A percentile compares a stretch with the other conserved stretches of the same genome.
phyloP scores from a whole-genome alignment of 2,888 invertebrate genomes.

The Cheilosia urbana region DNA sequence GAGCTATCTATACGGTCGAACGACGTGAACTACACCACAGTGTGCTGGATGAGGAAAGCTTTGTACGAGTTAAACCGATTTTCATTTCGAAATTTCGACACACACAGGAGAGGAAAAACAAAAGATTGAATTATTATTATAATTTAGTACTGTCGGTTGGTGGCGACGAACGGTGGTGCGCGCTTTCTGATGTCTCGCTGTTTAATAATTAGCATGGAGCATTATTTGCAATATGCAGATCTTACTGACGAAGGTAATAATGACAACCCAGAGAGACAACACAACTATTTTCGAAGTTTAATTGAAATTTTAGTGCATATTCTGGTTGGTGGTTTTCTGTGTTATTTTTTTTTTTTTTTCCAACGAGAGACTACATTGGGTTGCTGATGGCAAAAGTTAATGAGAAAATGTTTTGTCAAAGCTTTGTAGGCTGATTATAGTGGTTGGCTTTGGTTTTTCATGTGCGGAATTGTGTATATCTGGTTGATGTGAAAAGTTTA shows the following conservation, averaged over 20 bases:
- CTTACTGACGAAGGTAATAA: constrained; percentile 57
- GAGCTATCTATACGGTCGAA: constrained; percentile 25
- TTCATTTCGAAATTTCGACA: constrained; percentile 43
- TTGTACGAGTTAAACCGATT: constrained; percentile 54
- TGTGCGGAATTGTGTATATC: constrained; percentile 16
- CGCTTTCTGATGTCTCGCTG: constrained; percentile 64
- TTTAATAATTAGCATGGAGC: constrained; percentile 72
- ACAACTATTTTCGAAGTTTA: constrained; percentile 52
- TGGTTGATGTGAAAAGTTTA: background rate
- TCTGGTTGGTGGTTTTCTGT: constrained; percentile 1
- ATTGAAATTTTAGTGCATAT: constrained; percentile 55
- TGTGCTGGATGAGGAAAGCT: constrained; percentile 36
- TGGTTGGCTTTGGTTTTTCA: constrained; percentile 54
- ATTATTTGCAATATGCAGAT: constrained; percentile 68
- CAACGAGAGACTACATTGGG: constrained; percentile 35
- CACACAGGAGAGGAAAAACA: constrained; percentile 24
- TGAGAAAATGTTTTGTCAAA: constrained; percentile 62
- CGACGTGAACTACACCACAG: constrained; percentile 13
- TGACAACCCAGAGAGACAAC: constrained; percentile 2
- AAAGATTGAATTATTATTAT: constrained; percentile 65
- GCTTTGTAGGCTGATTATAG: constrained; percentile 60
- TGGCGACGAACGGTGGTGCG: constrained; percentile 49
- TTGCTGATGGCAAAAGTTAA: constrained; percentile 40
- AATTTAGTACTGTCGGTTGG: constrained; percentile 64
- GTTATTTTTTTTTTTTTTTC: background rate